A percentile compares a stretch with the other conserved stretches of the same genome.
Conservation (phyloP, 1,140 invertebrate genomes). For the Drosophila persimilis region DNA sequence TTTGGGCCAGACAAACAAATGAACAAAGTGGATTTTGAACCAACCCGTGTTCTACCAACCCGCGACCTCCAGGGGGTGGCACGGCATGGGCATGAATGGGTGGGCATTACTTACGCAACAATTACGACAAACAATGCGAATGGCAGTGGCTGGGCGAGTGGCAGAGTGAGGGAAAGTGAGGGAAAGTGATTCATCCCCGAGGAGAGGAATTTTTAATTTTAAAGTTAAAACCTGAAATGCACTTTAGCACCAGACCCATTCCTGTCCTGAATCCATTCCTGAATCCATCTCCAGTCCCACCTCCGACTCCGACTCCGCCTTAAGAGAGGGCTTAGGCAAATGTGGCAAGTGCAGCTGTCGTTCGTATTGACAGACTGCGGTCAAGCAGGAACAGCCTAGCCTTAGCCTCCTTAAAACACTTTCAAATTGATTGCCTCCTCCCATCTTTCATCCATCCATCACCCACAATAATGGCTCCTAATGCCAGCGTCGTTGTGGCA, state of each 20-base stretch:
- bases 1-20: constrained; percentile 73
- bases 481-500: constrained; percentile 43
- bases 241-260: constrained; percentile 38
- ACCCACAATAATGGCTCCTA: constrained; percentile 53
- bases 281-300: constrained; percentile 31
- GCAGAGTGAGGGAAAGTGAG: constrained; percentile 15
- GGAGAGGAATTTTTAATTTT: constrained; percentile 75
- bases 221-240: constrained; percentile 72
- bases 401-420: constrained; percentile 59
- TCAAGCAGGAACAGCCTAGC: constrained; percentile 37
- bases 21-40: constrained; percentile 74
- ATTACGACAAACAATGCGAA: constrained; percentile 72
- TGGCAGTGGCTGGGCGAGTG: no score
- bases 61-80: constrained; percentile 4
- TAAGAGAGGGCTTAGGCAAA: constrained; percentile 65
- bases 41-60: constrained; percentile 11
- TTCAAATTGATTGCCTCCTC: constrained; percentile 62
- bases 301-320: constrained; percentile 23
- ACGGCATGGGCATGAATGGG: constrained; percentile 10
- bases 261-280: background rate
- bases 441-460: constrained; percentile 54
- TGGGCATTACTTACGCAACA: constrained; percentile 80
- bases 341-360: constrained; percentile 71
- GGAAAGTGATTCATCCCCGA: constrained; percentile 23
- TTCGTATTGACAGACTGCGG: constrained; percentile 73